Evolutionary conservation across 2,797 vertebrate species (phyloP), one percentile per base, ranked within the genome.

Genomic region (Tiaroga cobitis): DNA sequence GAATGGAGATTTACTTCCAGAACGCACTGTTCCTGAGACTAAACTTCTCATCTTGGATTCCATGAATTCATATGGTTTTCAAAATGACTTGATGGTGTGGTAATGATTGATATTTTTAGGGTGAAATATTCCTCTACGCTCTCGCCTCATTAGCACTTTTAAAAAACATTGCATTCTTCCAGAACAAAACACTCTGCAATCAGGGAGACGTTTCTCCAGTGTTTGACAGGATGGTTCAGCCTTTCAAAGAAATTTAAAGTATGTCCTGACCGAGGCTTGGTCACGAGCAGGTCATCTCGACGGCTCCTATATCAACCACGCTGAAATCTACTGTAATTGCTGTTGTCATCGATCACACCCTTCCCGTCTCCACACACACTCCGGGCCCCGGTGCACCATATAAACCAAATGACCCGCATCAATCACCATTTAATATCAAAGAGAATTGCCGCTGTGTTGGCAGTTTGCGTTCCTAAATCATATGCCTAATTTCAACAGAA

Each of bases 281-380:
- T 81, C 74, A 65, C 68, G n/a, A 76, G 49, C 70, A 29, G 51
- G 59, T 82, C 82, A 16, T 51, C 75, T 26, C 67, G 72, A 46
- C 68, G 72, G 73, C 84, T 87, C 74, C 75, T 88, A 85, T 49
- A 88, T 88, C 81, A 87, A 81, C 34, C 80, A 26, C 54, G 2
- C 75, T 43, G 74, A 81, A 82, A 84, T 88, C 83, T 29, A 54
- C 70, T 29, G 83, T 89, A 89, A 89, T 88, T 89, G 87, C 89
- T 79, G 80, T 77, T 74, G 61, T 79, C 84, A 89, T 89, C 87
- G 83, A 85, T 86, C 87, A 89, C 76, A 56, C 49, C 81, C 81
- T 49, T 67, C 77, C 81, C 59, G 19, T 61, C 85, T 63, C 43
- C 75, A 8, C 68, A 29, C 46, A 74, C 63, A 59, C 43, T 29